Conservation (phyloP, 2,797 vertebrate species). For the Cyclopterus lumpus region DNA sequence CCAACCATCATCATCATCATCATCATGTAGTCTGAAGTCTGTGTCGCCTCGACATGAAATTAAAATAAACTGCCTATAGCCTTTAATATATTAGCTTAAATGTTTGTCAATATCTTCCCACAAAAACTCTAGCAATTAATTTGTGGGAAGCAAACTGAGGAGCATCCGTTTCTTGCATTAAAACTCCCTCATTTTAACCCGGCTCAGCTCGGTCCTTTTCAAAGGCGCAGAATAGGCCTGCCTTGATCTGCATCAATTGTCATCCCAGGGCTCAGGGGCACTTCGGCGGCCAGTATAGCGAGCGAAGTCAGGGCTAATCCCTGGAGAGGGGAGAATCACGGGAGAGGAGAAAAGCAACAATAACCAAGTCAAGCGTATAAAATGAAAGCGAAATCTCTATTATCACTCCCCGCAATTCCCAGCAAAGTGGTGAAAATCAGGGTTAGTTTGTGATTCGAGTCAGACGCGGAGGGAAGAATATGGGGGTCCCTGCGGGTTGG, state of each 20-base stretch:
- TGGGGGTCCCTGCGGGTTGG: constrained; percentile 95
- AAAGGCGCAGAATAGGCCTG: constrained; percentile 88
- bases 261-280: constrained; percentile 92
- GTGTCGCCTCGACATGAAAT: not conserved
- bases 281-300: constrained; percentile 95
- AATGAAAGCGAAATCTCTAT: constrained; percentile 99
- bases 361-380: constrained; percentile 99
- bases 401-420: constrained; percentile 98
- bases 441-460: constrained; percentile 99
- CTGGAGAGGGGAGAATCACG: constrained; percentile 93
- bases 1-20: not conserved
- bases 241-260: constrained; percentile 98
- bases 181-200: constrained; percentile 79
- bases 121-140: constrained; percentile 75
- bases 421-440: constrained; percentile 97
- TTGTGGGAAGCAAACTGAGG: constrained; percentile 70
- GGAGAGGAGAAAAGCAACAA: constrained; percentile 99
- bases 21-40: constrained; percentile 3
- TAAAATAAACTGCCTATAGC: not conserved
- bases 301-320: constrained; percentile 99
- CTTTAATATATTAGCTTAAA: not conserved
- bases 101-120: not conserved
- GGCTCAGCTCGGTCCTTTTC: constrained; percentile 85
- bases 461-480: constrained; percentile 96
- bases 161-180: constrained; percentile 76